Percentiles rank a stretch among this genome's conserved stretches.
These are phyloP conservation scores for Drosophila obscura DNA, from an alignment of 1,140 invertebrate genomes.

Conservation along the genomic window DNA sequence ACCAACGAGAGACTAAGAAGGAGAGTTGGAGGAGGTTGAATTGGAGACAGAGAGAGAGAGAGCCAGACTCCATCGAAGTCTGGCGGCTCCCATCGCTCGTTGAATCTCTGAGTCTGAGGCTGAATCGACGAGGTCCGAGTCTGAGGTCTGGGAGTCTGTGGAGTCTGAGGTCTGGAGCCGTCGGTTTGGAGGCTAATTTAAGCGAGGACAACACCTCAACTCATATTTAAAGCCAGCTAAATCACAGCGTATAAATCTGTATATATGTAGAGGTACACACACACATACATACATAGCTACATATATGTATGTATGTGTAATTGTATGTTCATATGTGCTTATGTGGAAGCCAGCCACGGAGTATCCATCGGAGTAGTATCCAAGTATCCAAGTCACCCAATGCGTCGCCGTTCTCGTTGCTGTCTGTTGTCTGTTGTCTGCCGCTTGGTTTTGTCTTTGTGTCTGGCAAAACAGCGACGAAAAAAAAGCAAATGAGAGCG, in stretches of 20 bases:
- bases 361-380: constrained; percentile 39
- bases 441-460: constrained; percentile 73
- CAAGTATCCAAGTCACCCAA: constrained; percentile 48
- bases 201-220: constrained; percentile 83
- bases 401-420: constrained; percentile 45
- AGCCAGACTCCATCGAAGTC: not conserved
- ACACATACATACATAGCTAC: not conserved
- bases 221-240: constrained; percentile 82
- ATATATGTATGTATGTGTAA: constrained; percentile 6
- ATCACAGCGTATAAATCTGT: constrained; percentile 52
- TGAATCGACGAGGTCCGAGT: constrained; percentile 30
- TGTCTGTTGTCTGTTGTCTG: too few species aligned
- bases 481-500: constrained; percentile 26
- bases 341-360: constrained; percentile 58
- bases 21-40: too few species aligned
- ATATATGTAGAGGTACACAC: not conserved
- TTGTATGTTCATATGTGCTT: constrained; percentile 29
- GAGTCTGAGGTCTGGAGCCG: constrained; percentile 30
- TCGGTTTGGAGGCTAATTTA: constrained; percentile 70
- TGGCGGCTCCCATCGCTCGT: constrained; percentile 9
- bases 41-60: too few species aligned
- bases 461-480: constrained; percentile 61
- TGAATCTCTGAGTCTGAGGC: constrained; percentile 15
- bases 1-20: constrained; percentile 1
- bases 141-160: too few species aligned